These are phyloP conservation scores for Pelochelys cantorii DNA, from an alignment of 2,797 vertebrate species.

Conservation along the genomic window DNA sequence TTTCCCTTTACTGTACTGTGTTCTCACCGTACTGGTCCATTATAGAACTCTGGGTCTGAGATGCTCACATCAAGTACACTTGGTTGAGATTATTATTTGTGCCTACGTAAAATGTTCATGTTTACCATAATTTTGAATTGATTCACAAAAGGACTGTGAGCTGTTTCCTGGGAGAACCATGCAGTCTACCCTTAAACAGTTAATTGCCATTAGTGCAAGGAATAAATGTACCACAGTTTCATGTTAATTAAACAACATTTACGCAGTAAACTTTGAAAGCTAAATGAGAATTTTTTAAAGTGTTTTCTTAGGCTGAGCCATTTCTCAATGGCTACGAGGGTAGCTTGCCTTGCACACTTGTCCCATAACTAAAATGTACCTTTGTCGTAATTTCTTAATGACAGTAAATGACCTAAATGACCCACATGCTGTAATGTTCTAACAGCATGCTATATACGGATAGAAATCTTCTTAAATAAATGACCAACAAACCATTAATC, in stretches of 20 bases:
- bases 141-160: slow-evolving; percentile 78
- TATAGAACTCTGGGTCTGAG: background rate
- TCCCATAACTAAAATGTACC: slow-evolving; percentile 35
- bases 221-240: slow-evolving; percentile 78
- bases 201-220: slow-evolving; percentile 77
- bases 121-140: slow-evolving; percentile 48
- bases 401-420: slow-evolving; percentile 44
- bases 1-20: background rate
- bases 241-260: slow-evolving; percentile 76
- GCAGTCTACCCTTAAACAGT: slow-evolving; percentile 80
- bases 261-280: slow-evolving; percentile 74
- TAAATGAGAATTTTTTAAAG: slow-evolving; percentile 69
- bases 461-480: slow-evolving; percentile 44
- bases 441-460: slow-evolving; percentile 8
- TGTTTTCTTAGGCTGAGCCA: slow-evolving; percentile 48
- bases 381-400: slow-evolving; percentile 13
- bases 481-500: slow-evolving; percentile 53
- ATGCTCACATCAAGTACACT: slow-evolving; percentile 22
- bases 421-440: background rate
- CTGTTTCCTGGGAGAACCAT: slow-evolving; percentile 76
- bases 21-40: background rate
- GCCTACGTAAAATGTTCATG: slow-evolving; percentile 57
- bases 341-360: slow-evolving; percentile 25
- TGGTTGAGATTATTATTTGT: slow-evolving; percentile 65
- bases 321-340: slow-evolving; percentile 61